Evolutionary conservation across 2,797 vertebrate genomes (phyloP).

Genomic region (Acanthurus lineatus): DNA sequence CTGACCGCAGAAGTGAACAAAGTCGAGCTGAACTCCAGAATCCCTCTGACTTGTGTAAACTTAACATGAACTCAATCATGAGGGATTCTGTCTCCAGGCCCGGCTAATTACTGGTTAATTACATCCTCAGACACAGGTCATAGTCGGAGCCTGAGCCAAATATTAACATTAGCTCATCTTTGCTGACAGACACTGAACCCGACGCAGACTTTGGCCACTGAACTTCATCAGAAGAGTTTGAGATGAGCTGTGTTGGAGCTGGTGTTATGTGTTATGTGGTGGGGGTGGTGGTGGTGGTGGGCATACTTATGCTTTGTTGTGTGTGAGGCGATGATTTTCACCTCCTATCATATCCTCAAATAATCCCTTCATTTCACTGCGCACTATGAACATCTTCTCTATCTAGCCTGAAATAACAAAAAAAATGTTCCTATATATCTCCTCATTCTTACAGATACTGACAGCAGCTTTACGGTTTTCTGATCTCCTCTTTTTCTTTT

Average conservation of each 20-base stretch:
- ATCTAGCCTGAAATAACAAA: not conserved
- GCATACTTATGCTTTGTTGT: too few relatives aligned
- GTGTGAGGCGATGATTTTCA: not conserved
- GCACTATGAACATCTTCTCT: not conserved
- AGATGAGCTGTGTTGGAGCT: conserved; percentile 18
- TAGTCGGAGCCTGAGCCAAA: conserved; percentile 38
- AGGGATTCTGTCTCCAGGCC: conserved; percentile 39
- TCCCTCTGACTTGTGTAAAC: conserved; percentile 58
- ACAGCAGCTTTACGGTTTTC: not conserved
- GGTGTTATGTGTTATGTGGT: not conserved
- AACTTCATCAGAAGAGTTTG: conserved; percentile 34
- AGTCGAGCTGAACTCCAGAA: conserved; percentile 58
- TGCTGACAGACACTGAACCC: conserved; percentile 52
- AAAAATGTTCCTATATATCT: too few relatives aligned
- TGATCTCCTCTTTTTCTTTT: not conserved
- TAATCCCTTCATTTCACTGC: not conserved
- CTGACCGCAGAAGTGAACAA: conserved; percentile 34
- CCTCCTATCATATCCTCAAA: conserved; percentile 8
- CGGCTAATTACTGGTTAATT: conserved; percentile 75
- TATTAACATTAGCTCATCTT: conserved; percentile 43
- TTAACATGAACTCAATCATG: conserved; percentile 60
- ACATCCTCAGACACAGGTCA: conserved; percentile 66
- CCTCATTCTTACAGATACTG: not conserved
- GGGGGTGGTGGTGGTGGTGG: not conserved
- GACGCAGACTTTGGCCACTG: conserved; percentile 24